Percentiles rank a stretch among this genome's conserved stretches.
phyloP scores from a whole-genome alignment of 2,797 vertebrate genomes.

The Falco novaeseelandiae region DNA sequence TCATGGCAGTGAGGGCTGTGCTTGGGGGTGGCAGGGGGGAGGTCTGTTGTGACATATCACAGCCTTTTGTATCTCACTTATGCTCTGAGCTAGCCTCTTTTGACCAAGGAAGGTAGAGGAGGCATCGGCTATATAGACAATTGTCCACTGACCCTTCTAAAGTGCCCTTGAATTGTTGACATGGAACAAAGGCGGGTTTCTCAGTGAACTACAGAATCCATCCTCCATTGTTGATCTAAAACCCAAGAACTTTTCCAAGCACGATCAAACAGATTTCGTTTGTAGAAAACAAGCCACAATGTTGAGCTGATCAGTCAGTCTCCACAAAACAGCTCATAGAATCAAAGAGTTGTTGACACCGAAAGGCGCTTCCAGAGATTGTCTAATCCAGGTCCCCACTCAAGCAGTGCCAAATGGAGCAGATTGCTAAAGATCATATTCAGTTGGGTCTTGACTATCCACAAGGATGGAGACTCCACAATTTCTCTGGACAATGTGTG shows the following conservation, averaged over 20 bases:
- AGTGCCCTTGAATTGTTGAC: neutral
- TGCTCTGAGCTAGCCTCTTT: neutral
- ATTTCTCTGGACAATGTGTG: neutral
- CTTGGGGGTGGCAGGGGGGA: neutral
- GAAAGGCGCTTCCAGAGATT: neutral
- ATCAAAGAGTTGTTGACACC: neutral
- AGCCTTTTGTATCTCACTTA: neutral
- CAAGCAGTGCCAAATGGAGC: neutral
- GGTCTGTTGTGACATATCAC: neutral
- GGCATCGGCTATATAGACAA: neutral
- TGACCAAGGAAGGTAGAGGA: neutral
- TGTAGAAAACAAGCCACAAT: neutral
- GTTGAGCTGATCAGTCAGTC: neutral
- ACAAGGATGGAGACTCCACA: neutral
- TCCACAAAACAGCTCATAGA: neutral
- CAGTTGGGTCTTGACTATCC: neutral
- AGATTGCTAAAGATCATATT: neutral
- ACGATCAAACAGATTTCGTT: neutral
- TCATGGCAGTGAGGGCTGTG: neutral
- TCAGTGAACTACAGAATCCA: neutral
- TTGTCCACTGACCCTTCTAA: neutral
- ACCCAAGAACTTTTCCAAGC: neutral
- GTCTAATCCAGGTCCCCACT: neutral
- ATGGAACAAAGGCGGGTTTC: neutral
- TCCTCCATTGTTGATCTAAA: neutral